These are phyloP conservation scores for Urophycis tenuis DNA, from an alignment of 2,797 vertebrate species.

Conservation along the genomic window DNA sequence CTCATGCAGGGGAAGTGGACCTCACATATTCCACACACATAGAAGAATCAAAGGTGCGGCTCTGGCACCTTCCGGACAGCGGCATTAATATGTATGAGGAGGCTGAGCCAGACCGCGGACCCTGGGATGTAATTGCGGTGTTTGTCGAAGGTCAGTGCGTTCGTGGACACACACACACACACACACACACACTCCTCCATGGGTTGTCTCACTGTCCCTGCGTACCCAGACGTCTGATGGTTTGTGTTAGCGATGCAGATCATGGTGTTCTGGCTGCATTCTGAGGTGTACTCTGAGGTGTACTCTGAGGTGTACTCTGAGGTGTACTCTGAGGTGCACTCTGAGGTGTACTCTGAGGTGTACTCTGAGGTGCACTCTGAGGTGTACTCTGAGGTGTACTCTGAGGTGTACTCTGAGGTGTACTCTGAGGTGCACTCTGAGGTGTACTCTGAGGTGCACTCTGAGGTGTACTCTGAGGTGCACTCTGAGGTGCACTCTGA, in stretches of 20 bases:
- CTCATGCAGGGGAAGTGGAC: neutral
- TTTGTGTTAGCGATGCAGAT: neutral
- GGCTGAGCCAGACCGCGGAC: neutral
- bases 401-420: too few species aligned
- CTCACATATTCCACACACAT: neutral
- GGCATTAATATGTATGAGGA: neutral
- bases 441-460: too few species aligned
- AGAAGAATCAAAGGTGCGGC: neutral
- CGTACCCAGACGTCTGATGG: neutral
- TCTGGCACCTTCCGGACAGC: neutral
- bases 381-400: too few species aligned
- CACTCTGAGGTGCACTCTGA: too few species aligned
- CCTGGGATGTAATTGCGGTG: slow-evolving; percentile 9
- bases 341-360: too few species aligned
- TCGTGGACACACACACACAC: neutral
- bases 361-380: too few species aligned
- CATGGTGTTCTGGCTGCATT: neutral
- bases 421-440: too few species aligned
- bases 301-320: too few species aligned
- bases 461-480: neutral
- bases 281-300: too few species aligned
- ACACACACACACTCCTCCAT: neutral
- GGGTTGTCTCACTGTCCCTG: neutral
- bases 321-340: too few species aligned
- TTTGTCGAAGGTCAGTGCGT: slow-evolving; percentile 5